Conservation (phyloP, 2,888 invertebrate species). For the Epinotia demarniana region DNA sequence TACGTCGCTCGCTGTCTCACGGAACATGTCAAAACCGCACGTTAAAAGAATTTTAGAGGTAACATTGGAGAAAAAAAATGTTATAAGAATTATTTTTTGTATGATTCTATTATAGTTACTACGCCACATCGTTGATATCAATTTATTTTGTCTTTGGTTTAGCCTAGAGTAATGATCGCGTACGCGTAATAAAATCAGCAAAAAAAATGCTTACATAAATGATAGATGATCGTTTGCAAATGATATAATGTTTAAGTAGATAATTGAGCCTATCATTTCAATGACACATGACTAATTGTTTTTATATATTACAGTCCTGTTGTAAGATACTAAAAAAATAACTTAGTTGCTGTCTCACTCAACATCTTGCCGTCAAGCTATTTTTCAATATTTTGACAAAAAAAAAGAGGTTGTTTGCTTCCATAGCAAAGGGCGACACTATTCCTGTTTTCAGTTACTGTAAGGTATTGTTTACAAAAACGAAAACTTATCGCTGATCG, state of each 20-base stretch:
- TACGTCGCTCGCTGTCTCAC: neutral
- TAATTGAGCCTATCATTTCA: neutral
- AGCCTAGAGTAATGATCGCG: neutral
- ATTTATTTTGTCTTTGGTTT: neutral
- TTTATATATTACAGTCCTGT: too few species aligned
- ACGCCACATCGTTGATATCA: neutral
- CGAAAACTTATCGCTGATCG: too few species aligned
- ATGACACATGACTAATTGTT: neutral
- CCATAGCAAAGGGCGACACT: neutral
- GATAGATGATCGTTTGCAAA: conserved; percentile 10
- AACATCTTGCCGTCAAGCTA: too few species aligned
- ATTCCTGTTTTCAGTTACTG: neutral
- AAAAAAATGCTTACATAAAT: neutral
- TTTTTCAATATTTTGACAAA: too few species aligned
- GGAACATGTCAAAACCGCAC: neutral
- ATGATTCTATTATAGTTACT: neutral
- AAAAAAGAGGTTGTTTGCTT: too few species aligned
- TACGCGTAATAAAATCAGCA: neutral
- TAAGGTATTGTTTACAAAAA: neutral
- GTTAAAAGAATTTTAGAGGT: neutral
- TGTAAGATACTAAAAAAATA: too few species aligned
- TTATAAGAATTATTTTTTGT: neutral
- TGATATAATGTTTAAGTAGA: neutral
- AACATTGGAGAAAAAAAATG: neutral
- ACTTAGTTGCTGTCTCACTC: too few species aligned